Percentiles rank a stretch among this genome's conserved stretches.
Evolutionary conservation across 1,140 invertebrate species (phyloP).

Genomic region (Nasonia vitripennis): DNA sequence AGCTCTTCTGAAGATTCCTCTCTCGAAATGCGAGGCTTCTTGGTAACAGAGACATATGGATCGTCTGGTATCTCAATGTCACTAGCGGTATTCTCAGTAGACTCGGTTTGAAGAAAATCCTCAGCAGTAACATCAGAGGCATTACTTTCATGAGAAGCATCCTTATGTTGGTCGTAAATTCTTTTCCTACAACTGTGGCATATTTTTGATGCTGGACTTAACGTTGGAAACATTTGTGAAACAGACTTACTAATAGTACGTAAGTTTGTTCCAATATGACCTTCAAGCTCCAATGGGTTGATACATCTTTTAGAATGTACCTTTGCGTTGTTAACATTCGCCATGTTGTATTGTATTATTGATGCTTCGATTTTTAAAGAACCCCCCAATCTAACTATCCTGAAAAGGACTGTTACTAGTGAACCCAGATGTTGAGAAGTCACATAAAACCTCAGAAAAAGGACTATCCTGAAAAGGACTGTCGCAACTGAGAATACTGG

Average conservation of each 20-base stretch:
- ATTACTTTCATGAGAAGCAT: background rate
- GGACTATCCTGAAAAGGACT: background rate
- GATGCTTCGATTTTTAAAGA: background rate
- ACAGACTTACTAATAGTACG: background rate
- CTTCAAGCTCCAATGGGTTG: background rate
- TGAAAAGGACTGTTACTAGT: background rate
- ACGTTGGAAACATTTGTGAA: background rate
- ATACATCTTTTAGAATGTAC: background rate
- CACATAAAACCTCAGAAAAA: background rate
- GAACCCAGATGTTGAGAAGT: background rate
- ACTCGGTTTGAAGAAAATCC: background rate
- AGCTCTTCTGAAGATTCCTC: background rate
- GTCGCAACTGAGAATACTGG: background rate
- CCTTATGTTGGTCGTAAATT: background rate
- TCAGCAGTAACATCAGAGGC: background rate
- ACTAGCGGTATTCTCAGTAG: background rate
- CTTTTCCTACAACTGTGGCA: constrained; percentile 12
- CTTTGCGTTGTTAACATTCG: background rate
- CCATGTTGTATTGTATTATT: no score
- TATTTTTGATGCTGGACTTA: background rate
- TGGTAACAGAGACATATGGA: background rate
- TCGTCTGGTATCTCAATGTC: background rate
- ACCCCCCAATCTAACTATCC: background rate
- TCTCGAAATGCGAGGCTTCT: background rate
- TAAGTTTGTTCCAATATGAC: background rate